phyloP scores from a whole-genome alignment of 37 sponge, comb jelly and placozoan species.

The Geodia barretti region DNA sequence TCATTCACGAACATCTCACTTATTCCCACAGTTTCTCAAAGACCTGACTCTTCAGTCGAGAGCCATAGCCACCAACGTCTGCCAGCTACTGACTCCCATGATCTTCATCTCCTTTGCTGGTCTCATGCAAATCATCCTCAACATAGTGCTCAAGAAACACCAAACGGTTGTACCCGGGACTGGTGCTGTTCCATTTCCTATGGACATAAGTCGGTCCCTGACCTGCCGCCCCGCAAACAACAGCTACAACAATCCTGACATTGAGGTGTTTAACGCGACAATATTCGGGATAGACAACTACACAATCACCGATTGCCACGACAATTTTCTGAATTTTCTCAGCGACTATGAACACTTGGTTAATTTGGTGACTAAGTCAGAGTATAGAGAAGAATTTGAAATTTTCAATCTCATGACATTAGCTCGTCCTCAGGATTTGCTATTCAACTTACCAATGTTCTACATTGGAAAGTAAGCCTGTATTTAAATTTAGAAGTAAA shows the following conservation, averaged over 20 bases:
- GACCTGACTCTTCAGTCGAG: constrained; percentile 64
- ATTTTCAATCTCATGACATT: not conserved
- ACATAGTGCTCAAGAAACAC: constrained; percentile 28
- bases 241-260: not conserved
- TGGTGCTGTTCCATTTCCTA: constrained; percentile 32
- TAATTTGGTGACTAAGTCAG: not conserved
- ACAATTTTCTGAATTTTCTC: not conserved
- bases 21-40: constrained; percentile 60
- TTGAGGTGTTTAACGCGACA: no score
- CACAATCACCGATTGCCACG: not conserved
- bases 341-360: not conserved
- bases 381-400: not conserved
- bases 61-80: constrained; percentile 54
- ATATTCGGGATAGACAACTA: not conserved
- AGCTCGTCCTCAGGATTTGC: constrained; percentile 20
- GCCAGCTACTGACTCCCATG: constrained; percentile 74
- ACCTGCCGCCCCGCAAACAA: not conserved
- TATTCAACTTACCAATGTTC: constrained; percentile 63
- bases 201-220: constrained; percentile 22
- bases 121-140: constrained; percentile 72
- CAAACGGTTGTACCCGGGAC: constrained; percentile 50
- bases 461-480: constrained; percentile 56
- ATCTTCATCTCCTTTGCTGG: constrained; percentile 69
- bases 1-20: no score
- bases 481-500: not conserved